Percentiles rank a stretch among this genome's conserved stretches.
Conservation (phyloP, 2,797 vertebrate species). For the Paratrypauchen microcephalus region DNA sequence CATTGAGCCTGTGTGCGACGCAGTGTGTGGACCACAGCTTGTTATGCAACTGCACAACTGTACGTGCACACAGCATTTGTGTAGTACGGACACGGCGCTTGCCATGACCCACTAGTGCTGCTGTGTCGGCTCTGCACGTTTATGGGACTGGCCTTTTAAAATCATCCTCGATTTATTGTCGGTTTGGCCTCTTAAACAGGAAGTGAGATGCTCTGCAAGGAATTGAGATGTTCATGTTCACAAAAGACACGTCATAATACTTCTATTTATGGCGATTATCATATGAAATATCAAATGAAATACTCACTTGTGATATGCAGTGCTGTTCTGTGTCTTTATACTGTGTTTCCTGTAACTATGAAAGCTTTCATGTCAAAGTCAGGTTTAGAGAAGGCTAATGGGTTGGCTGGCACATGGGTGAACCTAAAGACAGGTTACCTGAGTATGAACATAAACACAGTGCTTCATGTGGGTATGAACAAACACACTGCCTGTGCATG, state of each 20-base stretch:
- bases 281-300: not conserved
- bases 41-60: conserved; percentile 38
- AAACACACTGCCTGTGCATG: conserved; percentile 11
- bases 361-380: conserved; percentile 17
- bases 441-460: conserved; percentile 33
- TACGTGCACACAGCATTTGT: conserved; percentile 9
- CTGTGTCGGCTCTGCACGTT: conserved; percentile 70
- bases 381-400: conserved; percentile 37
- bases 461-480: conserved; percentile 42
- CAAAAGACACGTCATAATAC: not conserved
- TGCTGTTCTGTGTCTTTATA: not conserved
- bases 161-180: conserved; percentile 73
- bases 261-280: not conserved
- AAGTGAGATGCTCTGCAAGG: conserved; percentile 32
- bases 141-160: conserved; percentile 71
- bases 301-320: not conserved
- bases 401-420: not conserved
- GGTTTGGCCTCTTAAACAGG: conserved; percentile 62
- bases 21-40: conserved; percentile 44
- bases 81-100: conserved; percentile 34
- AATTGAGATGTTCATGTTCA: not conserved
- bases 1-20: conserved; percentile 38
- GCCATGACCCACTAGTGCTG: conserved; percentile 69
- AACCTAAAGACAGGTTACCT: conserved; percentile 31
- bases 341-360: not conserved